Conservation (phyloP, 2,888 invertebrate genomes). For the Drosophila yooni region DNA sequence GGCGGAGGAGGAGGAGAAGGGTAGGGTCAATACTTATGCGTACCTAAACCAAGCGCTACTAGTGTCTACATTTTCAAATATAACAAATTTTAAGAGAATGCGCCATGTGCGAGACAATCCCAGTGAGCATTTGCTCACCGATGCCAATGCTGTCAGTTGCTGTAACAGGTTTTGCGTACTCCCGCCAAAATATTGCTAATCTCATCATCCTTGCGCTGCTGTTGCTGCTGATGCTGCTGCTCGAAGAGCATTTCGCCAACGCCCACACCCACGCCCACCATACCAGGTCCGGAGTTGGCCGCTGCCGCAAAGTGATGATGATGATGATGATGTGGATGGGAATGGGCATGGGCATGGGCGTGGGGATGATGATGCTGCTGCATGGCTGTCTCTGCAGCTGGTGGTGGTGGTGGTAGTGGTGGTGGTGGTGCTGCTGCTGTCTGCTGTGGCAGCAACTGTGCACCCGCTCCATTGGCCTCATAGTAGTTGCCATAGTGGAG, state of each 20-base stretch:
- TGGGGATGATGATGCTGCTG: conserved; percentile 54
- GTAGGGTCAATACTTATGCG: conserved; percentile 28
- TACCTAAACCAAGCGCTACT: conserved; percentile 57
- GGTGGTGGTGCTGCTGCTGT: conserved; percentile 15
- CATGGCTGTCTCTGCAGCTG: conserved; percentile 28
- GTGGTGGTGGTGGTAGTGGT: conserved; percentile 23
- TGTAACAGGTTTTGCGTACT: conserved; percentile 94
- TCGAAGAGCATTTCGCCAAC: conserved; percentile 82
- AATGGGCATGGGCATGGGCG: conserved; percentile 38
- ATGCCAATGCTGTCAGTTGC: conserved; percentile 86
- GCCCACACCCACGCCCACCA: conserved; percentile 30
- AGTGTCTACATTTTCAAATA: conserved; percentile 45
- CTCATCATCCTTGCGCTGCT: conserved; percentile 91
- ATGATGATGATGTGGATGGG: conserved; percentile 40
- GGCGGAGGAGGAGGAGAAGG: neutral
- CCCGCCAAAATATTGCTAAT: conserved; percentile 95
- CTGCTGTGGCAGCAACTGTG: conserved; percentile 56
- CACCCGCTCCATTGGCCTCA: conserved; percentile 58
- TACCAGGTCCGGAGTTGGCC: conserved; percentile 19
- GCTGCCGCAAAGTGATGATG: conserved; percentile 38
- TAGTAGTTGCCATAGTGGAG: conserved; percentile 79
- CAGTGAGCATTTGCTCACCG: neutral
- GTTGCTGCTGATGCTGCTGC: conserved; percentile 84
- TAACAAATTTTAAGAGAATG: conserved; percentile 38
- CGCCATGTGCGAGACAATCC: conserved; percentile 1